Conservation (phyloP, 1,140 invertebrate species). For the Pseudachorutes palmiensis region DNA sequence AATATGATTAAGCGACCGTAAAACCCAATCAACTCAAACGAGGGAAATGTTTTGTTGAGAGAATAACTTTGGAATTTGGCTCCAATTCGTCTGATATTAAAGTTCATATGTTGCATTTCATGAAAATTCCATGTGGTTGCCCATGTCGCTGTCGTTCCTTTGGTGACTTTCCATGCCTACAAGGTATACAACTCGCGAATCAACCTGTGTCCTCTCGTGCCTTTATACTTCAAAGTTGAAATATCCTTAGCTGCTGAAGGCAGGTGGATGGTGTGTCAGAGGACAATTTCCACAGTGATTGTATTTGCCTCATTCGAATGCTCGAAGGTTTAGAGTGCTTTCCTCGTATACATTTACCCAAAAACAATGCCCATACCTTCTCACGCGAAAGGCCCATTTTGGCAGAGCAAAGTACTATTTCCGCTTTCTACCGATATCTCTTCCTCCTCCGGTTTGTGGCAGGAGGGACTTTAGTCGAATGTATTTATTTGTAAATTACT, state of each 20-base stretch:
- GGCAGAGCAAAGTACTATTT: slow-evolving; percentile 2
- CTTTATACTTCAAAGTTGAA: not conserved
- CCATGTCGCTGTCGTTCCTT: too few species aligned
- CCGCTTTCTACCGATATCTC: not conserved
- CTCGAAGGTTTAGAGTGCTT: not conserved
- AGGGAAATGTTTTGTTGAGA: too few species aligned
- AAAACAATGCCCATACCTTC: not conserved
- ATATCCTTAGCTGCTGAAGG: not conserved
- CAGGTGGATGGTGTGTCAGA: slow-evolving; percentile 1
- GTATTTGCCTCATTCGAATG: not conserved
- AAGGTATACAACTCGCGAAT: too few species aligned
- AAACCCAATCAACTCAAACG: too few species aligned
- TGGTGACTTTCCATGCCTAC: too few species aligned
- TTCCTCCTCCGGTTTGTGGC: not conserved
- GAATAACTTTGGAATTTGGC: too few species aligned
- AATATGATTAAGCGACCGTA: too few species aligned
- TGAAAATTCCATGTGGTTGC: not conserved
- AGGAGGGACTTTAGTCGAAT: not conserved
- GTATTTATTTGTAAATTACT: slow-evolving; percentile 2
- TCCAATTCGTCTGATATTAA: too few species aligned
- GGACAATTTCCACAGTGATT: slow-evolving; percentile 9
- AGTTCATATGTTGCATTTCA: too few species aligned
- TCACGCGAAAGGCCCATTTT: slow-evolving; percentile 3
- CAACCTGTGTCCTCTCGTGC: not conserved
- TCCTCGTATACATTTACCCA: not conserved